A percentile compares a stretch with the other conserved stretches of the same genome.
These are phyloP conservation scores for Brotula barbata DNA, from an alignment of 2,797 vertebrate species.

Conservation along the genomic window DNA sequence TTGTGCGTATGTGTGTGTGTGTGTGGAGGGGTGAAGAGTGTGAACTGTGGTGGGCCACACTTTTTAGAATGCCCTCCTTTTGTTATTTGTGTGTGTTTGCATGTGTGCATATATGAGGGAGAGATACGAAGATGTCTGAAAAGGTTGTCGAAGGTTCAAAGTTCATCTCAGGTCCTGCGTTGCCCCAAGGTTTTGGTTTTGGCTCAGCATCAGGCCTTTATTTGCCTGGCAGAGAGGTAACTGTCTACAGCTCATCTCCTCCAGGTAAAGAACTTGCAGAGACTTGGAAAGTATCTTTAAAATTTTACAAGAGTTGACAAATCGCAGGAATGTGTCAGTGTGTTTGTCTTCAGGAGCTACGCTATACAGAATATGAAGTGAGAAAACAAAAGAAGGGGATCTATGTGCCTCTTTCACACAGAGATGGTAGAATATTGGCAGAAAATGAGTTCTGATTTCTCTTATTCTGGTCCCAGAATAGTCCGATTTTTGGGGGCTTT, in stretches of 20 bases:
- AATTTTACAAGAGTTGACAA: slow-evolving; percentile 18
- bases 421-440: no score
- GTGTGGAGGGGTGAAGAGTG: no score
- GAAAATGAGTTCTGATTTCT: no score
- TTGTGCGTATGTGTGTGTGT: no score
- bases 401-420: no score
- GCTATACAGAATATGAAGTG: slow-evolving; percentile 16
- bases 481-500: no score
- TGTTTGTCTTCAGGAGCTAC: slow-evolving; percentile 16
- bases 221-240: slow-evolving; percentile 12
- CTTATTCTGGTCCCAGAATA: no score
- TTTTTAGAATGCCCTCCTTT: no score
- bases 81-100: slow-evolving; percentile 13
- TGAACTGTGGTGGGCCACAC: no score
- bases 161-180: not conserved
- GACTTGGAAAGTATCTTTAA: slow-evolving; percentile 54
- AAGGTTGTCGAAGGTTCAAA: slow-evolving; percentile 15
- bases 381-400: slow-evolving; percentile 7
- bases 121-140: no score
- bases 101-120: no score
- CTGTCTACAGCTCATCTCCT: slow-evolving; percentile 9
- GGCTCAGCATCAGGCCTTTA: slow-evolving; percentile 13
- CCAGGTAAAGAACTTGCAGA: slow-evolving; percentile 55
- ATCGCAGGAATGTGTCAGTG: slow-evolving; percentile 43
- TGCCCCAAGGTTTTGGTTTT: slow-evolving; percentile 9